Percentiles rank a stretch among this genome's conserved stretches.
phyloP scores from a whole-genome alignment of 2,113 vertebrate species.

The Equus quagga region DNA sequence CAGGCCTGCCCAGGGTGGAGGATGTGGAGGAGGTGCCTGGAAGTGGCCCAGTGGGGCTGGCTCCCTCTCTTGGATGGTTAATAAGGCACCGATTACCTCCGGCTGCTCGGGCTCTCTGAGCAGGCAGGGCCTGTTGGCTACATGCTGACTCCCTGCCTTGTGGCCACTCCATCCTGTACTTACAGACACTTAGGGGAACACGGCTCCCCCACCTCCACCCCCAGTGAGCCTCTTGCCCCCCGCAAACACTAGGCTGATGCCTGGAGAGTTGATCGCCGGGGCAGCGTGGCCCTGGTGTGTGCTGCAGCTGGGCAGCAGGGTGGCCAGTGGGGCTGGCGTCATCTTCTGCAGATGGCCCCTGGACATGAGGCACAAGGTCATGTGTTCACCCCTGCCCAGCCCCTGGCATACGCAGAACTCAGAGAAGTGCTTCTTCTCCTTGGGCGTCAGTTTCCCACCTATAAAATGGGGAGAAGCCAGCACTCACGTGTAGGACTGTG shows the following conservation, averaged over 20 bases:
- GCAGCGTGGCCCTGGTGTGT: too few relatives aligned
- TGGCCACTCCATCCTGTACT: not conserved
- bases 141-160: fast-evolving
- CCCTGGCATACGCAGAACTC: not conserved
- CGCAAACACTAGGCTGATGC: not conserved
- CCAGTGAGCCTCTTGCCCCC: not conserved
- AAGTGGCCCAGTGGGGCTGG: not conserved
- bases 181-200: not conserved
- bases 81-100: not conserved
- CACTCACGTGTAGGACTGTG: fast-evolving
- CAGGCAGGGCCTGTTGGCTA: fast-evolving
- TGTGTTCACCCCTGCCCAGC: not conserved
- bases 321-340: not conserved
- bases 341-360: not conserved
- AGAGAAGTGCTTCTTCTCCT: not conserved
- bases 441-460: not conserved
- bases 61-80: not conserved
- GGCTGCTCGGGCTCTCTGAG: not conserved
- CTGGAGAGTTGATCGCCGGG: not conserved
- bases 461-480: not conserved
- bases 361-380: not conserved
- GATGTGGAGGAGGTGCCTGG: not conserved
- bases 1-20: not conserved
- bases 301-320: not conserved
- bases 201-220: not conserved